Percentiles rank a stretch among this genome's conserved stretches.
Evolutionary conservation across 2,113 vertebrate species (phyloP).

Genomic region (Heloderma charlesbogerti): DNA sequence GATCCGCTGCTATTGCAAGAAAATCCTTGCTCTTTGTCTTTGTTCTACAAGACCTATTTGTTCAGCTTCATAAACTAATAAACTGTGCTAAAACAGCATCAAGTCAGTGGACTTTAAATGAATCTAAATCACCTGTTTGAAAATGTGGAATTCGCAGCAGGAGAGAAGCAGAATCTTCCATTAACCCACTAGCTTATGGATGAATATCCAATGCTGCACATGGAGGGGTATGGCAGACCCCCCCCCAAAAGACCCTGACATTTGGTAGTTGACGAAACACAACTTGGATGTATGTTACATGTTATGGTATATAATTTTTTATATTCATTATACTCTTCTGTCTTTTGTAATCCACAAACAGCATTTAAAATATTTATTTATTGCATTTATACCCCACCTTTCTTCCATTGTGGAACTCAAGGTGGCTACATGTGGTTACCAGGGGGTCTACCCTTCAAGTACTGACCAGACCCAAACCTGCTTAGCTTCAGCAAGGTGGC

Average conservation of each 20-base stretch:
- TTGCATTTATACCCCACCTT: too few species aligned
- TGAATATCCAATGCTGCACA: neutral
- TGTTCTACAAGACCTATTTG: conserved; percentile 29
- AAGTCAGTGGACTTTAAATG: conserved; percentile 44
- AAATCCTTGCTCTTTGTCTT: conserved; percentile 42
- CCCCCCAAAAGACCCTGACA: neutral
- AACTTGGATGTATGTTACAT: neutral
- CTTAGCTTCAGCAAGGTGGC: too few species aligned
- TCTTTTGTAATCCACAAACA: neutral
- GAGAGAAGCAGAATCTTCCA: conserved; percentile 32
- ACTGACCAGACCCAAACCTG: too few species aligned
- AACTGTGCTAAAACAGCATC: conserved; percentile 44
- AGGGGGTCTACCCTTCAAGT: too few species aligned
- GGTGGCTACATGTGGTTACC: too few species aligned
- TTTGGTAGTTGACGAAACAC: neutral
- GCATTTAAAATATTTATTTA: too few species aligned
- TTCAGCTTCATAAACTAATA: conserved; percentile 46
- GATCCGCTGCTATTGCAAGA: conserved; percentile 22
- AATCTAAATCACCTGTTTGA: conserved; percentile 28
- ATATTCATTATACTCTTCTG: conserved; percentile 12
- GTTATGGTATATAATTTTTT: neutral
- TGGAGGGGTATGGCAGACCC: neutral
- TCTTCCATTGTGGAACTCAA: too few species aligned
- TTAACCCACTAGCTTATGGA: neutral
- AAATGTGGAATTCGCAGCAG: conserved; percentile 15